phyloP scores from a whole-genome alignment of 2,888 invertebrate genomes.

The Sminthurinus aureus region DNA sequence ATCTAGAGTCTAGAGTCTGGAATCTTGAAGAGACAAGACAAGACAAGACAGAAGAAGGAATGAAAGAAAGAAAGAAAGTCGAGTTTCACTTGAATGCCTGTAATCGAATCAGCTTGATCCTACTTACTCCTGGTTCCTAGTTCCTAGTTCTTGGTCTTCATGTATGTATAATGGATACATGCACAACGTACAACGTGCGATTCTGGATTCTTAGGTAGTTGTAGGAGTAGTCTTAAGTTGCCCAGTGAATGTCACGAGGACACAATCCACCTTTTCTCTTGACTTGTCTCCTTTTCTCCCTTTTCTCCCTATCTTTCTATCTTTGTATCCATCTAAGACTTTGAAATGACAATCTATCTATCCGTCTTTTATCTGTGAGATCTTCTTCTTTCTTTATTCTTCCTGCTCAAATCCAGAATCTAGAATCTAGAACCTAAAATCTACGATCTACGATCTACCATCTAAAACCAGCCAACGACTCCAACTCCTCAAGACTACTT shows the following conservation, averaged over 20 bases:
- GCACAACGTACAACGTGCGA: too few species aligned
- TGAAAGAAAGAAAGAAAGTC: background rate
- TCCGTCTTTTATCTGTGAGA: too few species aligned
- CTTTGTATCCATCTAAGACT: background rate
- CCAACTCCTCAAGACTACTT: background rate
- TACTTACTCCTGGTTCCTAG: background rate
- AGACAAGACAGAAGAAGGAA: background rate
- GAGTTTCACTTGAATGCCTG: slow-evolving; percentile 17
- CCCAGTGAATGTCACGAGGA: slow-evolving; percentile 6
- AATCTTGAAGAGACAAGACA: background rate
- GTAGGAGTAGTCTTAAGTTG: background rate
- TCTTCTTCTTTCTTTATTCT: too few species aligned
- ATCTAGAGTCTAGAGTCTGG: too few species aligned
- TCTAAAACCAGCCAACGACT: too few species aligned
- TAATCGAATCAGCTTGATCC: slow-evolving; percentile 22
- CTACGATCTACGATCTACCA: background rate
- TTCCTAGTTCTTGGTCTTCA: too few species aligned
- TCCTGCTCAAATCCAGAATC: background rate
- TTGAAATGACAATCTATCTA: too few species aligned
- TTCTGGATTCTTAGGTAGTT: too few species aligned
- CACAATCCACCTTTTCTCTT: background rate
- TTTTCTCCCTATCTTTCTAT: background rate
- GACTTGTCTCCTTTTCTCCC: background rate
- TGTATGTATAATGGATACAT: too few species aligned
- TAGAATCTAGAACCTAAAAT: too few species aligned